Conservation (phyloP, 2,888 invertebrate genomes). For the Leptinotarsa tumamoca region DNA sequence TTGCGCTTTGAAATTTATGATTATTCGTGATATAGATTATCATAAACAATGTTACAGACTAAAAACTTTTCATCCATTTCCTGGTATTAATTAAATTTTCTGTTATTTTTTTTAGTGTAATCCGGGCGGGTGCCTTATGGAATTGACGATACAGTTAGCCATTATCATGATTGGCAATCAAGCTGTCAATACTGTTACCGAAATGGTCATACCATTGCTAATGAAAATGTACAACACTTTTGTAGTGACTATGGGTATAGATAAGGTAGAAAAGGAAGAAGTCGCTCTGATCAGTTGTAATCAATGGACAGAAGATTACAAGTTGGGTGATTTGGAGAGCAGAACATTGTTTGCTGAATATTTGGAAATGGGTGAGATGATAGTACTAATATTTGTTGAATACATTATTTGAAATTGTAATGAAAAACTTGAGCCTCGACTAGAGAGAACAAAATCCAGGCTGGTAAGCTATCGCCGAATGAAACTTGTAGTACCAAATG, state of each 20-base stretch:
- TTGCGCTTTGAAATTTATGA: too few species aligned
- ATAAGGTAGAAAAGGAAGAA: constrained; percentile 63
- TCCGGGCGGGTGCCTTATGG: constrained; percentile 87
- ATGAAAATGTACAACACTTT: constrained; percentile 70
- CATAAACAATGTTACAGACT: too few species aligned
- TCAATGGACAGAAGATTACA: constrained; percentile 82
- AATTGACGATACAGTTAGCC: constrained; percentile 85
- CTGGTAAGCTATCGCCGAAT: too few species aligned
- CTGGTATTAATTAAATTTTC: neutral
- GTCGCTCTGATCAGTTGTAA: constrained; percentile 68
- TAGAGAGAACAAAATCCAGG: too few species aligned
- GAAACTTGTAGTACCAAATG: too few species aligned
- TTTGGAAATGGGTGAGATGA: constrained; percentile 82
- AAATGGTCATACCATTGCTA: constrained; percentile 78
- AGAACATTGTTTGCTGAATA: constrained; percentile 84
- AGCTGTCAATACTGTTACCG: constrained; percentile 80
- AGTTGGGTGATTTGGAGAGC: constrained; percentile 73
- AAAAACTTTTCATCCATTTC: neutral
- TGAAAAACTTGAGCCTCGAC: too few species aligned
- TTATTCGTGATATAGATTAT: too few species aligned
- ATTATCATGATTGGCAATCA: constrained; percentile 92
- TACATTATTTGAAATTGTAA: neutral
- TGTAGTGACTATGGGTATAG: constrained; percentile 67
- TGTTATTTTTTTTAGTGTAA: constrained; percentile 72
- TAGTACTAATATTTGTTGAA: neutral